Conservation (phyloP, 2,888 invertebrate genomes). For the Synergus umbraculus region DNA sequence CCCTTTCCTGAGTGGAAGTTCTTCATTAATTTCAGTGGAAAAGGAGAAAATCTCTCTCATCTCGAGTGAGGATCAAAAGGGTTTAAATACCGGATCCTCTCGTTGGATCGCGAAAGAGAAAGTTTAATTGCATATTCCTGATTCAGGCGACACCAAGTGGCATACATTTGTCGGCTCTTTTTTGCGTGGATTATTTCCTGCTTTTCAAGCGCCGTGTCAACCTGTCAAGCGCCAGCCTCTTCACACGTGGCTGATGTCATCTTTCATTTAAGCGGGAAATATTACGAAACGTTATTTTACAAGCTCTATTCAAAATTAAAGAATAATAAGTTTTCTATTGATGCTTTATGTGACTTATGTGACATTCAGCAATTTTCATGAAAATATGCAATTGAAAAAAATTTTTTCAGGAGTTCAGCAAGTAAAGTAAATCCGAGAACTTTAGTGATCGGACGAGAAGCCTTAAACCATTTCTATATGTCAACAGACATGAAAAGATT, state of each 20-base stretch:
- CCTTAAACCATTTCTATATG: no score
- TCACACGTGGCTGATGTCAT: conserved; percentile 12
- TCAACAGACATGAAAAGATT: no score
- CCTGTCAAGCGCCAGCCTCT: conserved; percentile 26
- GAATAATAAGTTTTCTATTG: no score
- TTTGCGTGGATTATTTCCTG: conserved; percentile 22
- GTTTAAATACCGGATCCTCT: background rate
- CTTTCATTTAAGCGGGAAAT: background rate
- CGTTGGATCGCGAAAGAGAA: background rate
- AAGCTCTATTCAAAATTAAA: background rate
- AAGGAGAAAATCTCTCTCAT: background rate
- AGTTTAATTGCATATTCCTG: conserved; percentile 34
- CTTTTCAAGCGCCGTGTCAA: conserved; percentile 35
- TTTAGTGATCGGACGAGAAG: no score
- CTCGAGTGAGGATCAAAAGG: background rate
- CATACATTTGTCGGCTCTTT: conserved; percentile 26
- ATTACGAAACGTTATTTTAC: background rate
- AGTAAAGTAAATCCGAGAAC: no score
- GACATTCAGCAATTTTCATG: no score
- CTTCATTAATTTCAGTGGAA: background rate
- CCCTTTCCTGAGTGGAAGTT: background rate
- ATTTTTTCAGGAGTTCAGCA: no score
- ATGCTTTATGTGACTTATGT: no score
- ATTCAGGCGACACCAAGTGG: conserved; percentile 24
- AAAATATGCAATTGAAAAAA: no score